Evolutionary conservation across 2,113 vertebrate species (phyloP).

Genomic region (Varanus komodoensis): DNA sequence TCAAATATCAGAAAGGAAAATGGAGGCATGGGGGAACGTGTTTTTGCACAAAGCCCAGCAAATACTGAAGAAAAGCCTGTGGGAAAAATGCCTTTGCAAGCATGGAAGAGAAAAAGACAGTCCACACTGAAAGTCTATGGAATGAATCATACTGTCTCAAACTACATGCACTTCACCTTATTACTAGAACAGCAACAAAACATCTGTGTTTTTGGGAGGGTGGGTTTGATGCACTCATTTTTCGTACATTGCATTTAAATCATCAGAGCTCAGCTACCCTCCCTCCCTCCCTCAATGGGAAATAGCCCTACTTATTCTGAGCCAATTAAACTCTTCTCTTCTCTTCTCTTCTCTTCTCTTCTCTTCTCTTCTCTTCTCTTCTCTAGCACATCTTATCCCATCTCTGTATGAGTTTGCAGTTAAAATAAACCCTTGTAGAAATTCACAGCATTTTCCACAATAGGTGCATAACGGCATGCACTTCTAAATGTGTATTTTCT

Average conservation of each 20-base stretch:
- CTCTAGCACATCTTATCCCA: too few relatives aligned
- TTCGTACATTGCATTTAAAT: background rate
- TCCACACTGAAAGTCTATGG: background rate
- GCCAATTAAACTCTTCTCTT: background rate
- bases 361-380: too few relatives aligned
- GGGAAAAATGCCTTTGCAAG: background rate
- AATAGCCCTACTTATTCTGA: background rate
- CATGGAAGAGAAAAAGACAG: background rate
- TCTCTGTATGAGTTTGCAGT: too few relatives aligned
- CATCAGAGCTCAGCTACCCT: background rate
- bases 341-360: too few relatives aligned
- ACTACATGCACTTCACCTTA: background rate
- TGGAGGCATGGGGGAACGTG: background rate
- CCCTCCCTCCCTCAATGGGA: too few relatives aligned
- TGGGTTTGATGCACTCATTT: background rate
- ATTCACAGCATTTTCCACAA: too few relatives aligned
- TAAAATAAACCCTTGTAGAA: too few relatives aligned
- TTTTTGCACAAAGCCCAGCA: slow-evolving; percentile 7
- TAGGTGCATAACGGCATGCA: too few relatives aligned
- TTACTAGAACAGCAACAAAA: background rate
- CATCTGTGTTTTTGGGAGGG: background rate
- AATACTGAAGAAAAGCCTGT: background rate
- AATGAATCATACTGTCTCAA: background rate
- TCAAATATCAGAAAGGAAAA: background rate
- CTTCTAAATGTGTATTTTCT: too few relatives aligned